Conservation (phyloP, 2,113 vertebrate genomes). For the Anguilla rostrata region DNA sequence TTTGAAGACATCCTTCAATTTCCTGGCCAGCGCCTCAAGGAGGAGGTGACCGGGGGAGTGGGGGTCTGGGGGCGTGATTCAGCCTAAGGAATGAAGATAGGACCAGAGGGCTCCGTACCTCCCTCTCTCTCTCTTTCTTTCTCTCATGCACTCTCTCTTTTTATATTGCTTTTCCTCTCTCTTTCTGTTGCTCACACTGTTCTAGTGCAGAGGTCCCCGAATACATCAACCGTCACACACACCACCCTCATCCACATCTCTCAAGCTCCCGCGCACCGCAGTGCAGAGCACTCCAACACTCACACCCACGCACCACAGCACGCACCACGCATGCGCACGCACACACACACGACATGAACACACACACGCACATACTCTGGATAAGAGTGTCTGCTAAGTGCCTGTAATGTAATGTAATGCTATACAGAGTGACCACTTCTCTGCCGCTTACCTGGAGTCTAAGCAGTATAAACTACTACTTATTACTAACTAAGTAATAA, state of each 20-base stretch:
- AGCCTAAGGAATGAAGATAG: conserved; percentile 47
- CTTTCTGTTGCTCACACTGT: background rate
- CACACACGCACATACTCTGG: background rate
- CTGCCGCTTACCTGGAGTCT: too few species aligned
- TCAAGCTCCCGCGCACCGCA: too few species aligned
- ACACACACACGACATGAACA: background rate
- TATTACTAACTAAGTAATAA: background rate
- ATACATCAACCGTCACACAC: too few species aligned
- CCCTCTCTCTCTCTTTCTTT: conserved; percentile 54
- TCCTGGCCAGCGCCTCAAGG: conserved; percentile 67
- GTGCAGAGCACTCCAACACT: too few species aligned
- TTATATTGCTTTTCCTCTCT: too few species aligned
- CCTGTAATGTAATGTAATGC: too few species aligned
- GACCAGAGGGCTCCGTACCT: conserved; percentile 67
- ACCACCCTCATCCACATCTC: too few species aligned
- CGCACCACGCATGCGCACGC: too few species aligned
- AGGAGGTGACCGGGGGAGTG: conserved; percentile 32
- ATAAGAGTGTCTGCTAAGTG: too few species aligned
- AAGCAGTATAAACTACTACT: too few species aligned
- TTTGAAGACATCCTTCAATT: conserved; percentile 73
- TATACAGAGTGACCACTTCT: too few species aligned
- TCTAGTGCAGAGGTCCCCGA: background rate
- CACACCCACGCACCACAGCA: too few species aligned
- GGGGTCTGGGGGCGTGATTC: conserved; percentile 42
- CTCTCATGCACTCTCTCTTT: conserved; percentile 21